Evolutionary conservation across 2,888 invertebrate genomes (phyloP), one percentile per base, ranked within the genome.

Genomic region (Tribolium freemani): DNA sequence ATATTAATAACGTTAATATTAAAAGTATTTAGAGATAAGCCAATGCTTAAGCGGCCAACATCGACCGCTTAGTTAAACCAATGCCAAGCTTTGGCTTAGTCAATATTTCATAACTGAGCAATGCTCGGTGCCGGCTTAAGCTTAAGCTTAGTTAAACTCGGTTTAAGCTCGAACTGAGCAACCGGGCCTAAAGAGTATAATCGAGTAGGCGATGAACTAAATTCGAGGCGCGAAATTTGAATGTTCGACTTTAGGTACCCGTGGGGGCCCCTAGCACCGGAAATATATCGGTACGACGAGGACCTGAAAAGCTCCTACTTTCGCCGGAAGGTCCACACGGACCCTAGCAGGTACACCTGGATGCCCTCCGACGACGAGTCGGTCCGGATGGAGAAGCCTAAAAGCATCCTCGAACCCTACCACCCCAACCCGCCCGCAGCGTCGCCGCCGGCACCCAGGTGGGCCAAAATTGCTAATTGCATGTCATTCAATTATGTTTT

Each of bases 301-400:
- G 93, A 94, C 83, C 86, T 93, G 87, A 93, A 93, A 83, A 92
- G 91, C 87, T 93, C 94, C 81, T 94, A 95, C 89, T 94, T 94
- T 87, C 90, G 94, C 69, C 89, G 94, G 76, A 90, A 94, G 84
- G 93, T 93, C 73, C 92, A 92, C 78, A 92, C 53, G 0, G 93
- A 93, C 88, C 92, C 92, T 79, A 91, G 92, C 86, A 90, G 92
- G 80, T 93, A 93, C 88, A 91, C 92, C 77, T 93, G 93, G 94
- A 91, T 93, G 88, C 91, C 92, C 73, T 92, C 93, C 81, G 93
- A 93, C 87, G 93, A 93, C 85, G 90, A 90, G 76, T 90, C 91
- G 81, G 90, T 91, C 80, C 90, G 92, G 86, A 89, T 93, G 90
- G 94, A 93, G 82, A 91, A 92, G 87, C 92, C 93, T 82, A 84